Conservation (phyloP, 2,888 invertebrate species). For the Alitta virens region DNA sequence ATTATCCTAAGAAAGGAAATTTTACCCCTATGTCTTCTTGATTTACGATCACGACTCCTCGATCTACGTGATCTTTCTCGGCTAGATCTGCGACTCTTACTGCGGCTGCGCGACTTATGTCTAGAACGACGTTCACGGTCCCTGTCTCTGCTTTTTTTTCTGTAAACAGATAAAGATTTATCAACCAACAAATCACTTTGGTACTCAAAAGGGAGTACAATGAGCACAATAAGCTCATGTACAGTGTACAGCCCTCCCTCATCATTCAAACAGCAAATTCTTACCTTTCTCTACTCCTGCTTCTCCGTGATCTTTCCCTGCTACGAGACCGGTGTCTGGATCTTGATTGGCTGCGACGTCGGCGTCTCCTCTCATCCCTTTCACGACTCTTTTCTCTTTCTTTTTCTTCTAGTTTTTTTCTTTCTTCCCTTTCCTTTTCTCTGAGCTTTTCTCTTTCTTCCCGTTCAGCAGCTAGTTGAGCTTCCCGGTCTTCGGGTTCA, state of each 20-base stretch:
- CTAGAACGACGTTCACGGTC: slow-evolving; percentile 2
- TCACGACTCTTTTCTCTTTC: neutral
- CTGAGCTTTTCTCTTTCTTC: slow-evolving; percentile 19
- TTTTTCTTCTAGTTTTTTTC: slow-evolving; percentile 1
- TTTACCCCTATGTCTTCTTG: slow-evolving; percentile 4
- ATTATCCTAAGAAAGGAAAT: too few relatives aligned
- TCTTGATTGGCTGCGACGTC: slow-evolving; percentile 1
- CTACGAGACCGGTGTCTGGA: neutral
- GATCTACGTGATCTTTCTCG: slow-evolving; percentile 6
- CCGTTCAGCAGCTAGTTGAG: slow-evolving; percentile 14
- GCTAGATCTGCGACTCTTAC: neutral
- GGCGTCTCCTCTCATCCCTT: slow-evolving; percentile 8
- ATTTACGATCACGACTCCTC: slow-evolving; percentile 5
- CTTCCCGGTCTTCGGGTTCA: slow-evolving; percentile 12
- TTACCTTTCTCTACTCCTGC: slow-evolving; percentile 9
- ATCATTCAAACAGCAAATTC: too few relatives aligned
- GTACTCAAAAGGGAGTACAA: too few relatives aligned
- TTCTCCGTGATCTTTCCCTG: slow-evolving; percentile 1
- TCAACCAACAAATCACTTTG: too few relatives aligned
- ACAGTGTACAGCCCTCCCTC: too few relatives aligned
- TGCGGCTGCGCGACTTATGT: neutral
- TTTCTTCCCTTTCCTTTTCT: slow-evolving; percentile 22
- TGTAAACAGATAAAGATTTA: too few relatives aligned
- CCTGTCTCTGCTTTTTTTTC: neutral
- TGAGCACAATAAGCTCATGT: too few relatives aligned